Evolutionary conservation across 2,797 vertebrate genomes (phyloP), one percentile per base, ranked within the genome.

Genomic region (Chanos chanos): DNA sequence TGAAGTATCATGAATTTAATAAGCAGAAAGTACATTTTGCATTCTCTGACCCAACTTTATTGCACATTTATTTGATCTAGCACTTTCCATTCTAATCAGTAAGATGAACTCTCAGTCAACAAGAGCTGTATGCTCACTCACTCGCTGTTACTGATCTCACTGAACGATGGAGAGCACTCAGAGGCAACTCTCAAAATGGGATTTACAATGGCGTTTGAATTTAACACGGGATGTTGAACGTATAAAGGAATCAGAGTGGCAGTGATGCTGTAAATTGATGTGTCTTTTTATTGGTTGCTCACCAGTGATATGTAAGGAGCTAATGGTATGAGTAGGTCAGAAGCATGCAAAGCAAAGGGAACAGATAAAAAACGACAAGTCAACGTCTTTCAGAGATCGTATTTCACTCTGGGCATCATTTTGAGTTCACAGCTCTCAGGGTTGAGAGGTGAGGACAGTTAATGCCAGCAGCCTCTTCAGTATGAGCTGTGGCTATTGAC

Each of bases 141-240:
- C n/a, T n/a, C n/a, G n/a, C n/a, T n/a, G n/a, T n/a, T n/a, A n/a
- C n/a, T n/a, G n/a, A n/a, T n/a, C n/a, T n/a, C n/a, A n/a, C n/a
- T n/a, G n/a, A n/a, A n/a, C n/a, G n/a, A n/a, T n/a, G n/a, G 40
- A 40, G 18, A 57, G 22, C 8, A 15, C 18, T 16, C 86, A 87
- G 86, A 86, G 85, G 86, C 84, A 85, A 89, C 89, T 89, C 87
- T 86, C 86, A 89, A 89, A 87, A 85, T 86, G 86, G 87, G 86
- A 90, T 90, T 90, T 90, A 90, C 87, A 86, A 87, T 87, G 86
- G 86, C 85, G 86, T 90, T 91, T 89, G 88, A 91, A 89, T 91
- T 90, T 87, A 89, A 89, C 85, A 89, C 86, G 85, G 85, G 90
- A 21, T 91, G 85, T 89, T 83, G 86, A 87, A 88, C 84, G 83